phyloP scores from a whole-genome alignment of 2,888 invertebrate genomes.

The Hydrotaea cyrtoneurina region DNA sequence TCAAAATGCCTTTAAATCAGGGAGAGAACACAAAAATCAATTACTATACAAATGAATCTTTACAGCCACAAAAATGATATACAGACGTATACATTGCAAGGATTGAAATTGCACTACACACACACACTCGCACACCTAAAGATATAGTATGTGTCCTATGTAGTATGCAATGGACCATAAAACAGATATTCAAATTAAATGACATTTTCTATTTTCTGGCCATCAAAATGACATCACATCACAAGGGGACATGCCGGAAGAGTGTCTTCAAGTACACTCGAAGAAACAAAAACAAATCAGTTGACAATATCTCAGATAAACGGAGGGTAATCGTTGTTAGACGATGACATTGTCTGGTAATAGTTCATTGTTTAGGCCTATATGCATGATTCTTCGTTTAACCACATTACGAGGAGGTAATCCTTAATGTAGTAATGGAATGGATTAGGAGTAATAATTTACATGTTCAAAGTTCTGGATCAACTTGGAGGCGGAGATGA shows the following conservation, averaged over 20 bases:
- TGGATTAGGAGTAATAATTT: too few species aligned
- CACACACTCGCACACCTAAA: background rate
- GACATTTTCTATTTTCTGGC: constrained; percentile 6
- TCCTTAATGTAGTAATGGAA: too few species aligned
- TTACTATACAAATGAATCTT: constrained; percentile 19
- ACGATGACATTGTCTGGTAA: too few species aligned
- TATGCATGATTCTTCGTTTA: too few species aligned
- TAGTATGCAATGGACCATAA: background rate
- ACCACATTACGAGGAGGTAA: too few species aligned
- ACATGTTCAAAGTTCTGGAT: too few species aligned
- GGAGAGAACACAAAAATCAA: background rate
- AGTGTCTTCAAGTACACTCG: background rate
- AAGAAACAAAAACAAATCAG: background rate
- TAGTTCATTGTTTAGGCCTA: too few species aligned
- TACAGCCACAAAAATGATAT: background rate
- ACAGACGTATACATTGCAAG: background rate
- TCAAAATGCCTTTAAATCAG: background rate
- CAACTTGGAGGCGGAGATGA: too few species aligned
- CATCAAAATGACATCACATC: constrained; percentile 24
- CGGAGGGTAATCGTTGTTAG: background rate
- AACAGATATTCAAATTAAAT: constrained; percentile 10
- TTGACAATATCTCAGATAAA: background rate
- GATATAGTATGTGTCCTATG: background rate
- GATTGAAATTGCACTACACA: background rate
- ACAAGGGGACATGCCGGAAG: background rate